A percentile compares a stretch with the other conserved stretches of the same genome.
Conservation (phyloP, 2,797 vertebrate species). For the Kryptolebias ocellatus region DNA sequence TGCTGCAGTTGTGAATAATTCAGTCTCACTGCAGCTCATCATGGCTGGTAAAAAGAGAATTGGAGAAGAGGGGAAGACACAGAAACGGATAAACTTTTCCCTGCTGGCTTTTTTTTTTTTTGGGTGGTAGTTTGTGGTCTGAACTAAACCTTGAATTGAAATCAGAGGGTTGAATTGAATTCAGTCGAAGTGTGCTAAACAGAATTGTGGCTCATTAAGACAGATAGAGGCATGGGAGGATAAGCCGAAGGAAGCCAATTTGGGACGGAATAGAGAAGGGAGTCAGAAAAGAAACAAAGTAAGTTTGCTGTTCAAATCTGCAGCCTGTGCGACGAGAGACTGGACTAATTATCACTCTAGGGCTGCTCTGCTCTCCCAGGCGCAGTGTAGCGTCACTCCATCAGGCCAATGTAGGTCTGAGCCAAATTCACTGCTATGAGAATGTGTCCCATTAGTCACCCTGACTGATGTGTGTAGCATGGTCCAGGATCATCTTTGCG, state of each 20-base stretch:
- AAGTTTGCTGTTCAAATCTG: conserved; percentile 45
- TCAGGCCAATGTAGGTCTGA: conserved; percentile 49
- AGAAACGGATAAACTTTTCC: conserved; percentile 27
- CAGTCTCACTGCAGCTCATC: conserved; percentile 70
- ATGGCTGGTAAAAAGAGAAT: conserved; percentile 51
- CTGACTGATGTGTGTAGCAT: conserved; percentile 41
- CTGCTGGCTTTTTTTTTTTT: conserved; percentile 24
- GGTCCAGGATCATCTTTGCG: conserved; percentile 31
- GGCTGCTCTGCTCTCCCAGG: conserved; percentile 62
- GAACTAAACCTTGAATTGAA: conserved; percentile 35
- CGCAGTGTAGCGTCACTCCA: conserved; percentile 38
- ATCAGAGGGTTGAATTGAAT: conserved; percentile 39
- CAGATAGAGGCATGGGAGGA: conserved; percentile 17
- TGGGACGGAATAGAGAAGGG: conserved; percentile 28
- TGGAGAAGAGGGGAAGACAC: conserved; percentile 25
- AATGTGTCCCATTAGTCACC: conserved; percentile 30
- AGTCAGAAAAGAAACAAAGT: conserved; percentile 45
- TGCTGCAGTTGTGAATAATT: conserved; percentile 77
- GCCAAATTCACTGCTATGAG: conserved; percentile 44
- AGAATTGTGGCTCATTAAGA: conserved; percentile 58
- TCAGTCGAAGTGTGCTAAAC: conserved; percentile 34
- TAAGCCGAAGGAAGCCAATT: conserved; percentile 37
- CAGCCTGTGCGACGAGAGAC: conserved; percentile 54
- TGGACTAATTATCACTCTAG: conserved; percentile 75
- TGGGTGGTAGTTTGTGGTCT: conserved; percentile 7